Percentiles rank a stretch among this genome's conserved stretches.
Conservation (phyloP, 2,113 vertebrate species). For the Halichoeres trimaculatus region DNA sequence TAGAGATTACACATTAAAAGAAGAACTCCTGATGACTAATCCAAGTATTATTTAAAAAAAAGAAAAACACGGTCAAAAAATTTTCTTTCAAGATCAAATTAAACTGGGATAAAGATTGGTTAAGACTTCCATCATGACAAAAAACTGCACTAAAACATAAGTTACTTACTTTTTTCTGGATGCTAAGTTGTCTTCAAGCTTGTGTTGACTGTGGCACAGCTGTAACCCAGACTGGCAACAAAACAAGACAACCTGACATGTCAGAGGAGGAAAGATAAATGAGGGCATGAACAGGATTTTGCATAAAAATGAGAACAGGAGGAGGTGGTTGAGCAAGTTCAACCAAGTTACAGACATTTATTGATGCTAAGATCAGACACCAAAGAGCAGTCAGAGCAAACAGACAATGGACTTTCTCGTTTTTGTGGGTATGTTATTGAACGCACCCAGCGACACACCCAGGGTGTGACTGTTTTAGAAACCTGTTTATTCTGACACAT, state of each 20-base stretch:
- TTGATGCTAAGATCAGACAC: background rate
- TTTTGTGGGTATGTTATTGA: background rate
- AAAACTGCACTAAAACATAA: background rate
- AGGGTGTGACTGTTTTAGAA: background rate
- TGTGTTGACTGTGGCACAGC: background rate
- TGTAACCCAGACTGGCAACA: background rate
- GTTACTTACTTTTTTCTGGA: slow-evolving; percentile 20
- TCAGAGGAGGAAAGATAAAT: background rate
- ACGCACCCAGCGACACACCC: background rate
- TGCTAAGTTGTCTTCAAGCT: background rate
- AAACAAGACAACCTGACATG: background rate
- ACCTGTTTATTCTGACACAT: background rate
- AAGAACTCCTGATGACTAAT: too few species aligned
- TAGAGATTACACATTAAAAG: background rate
- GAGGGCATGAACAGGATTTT: background rate
- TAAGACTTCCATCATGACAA: background rate
- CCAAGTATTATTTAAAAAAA: too few species aligned
- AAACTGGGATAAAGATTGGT: too few species aligned
- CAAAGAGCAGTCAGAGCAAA: background rate
- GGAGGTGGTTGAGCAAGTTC: background rate
- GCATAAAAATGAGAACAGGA: background rate
- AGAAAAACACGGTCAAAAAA: too few species aligned
- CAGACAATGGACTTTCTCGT: background rate
- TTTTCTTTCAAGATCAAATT: too few species aligned
- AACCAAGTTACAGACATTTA: background rate